Conservation (phyloP, 1,140 invertebrate genomes). For the Acyrthosiphon pisum region DNA sequence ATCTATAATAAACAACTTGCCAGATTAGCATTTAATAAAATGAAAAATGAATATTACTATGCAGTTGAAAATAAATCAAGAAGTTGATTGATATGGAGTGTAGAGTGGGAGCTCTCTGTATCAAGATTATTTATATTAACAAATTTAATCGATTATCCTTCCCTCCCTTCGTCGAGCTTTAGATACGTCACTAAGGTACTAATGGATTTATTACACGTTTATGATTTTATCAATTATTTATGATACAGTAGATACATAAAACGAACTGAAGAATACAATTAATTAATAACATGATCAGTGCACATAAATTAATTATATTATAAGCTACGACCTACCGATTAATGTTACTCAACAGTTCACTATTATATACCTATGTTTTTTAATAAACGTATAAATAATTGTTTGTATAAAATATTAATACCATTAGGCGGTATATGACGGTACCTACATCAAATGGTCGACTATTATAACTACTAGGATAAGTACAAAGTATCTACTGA, state of each 20-base stretch:
- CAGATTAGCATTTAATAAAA: neutral
- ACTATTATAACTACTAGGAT: no score
- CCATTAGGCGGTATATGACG: no score
- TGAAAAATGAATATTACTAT: neutral
- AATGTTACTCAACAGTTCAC: neutral
- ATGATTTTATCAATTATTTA: neutral
- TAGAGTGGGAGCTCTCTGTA: neutral
- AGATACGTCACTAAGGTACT: neutral
- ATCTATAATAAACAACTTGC: neutral
- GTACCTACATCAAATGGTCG: no score
- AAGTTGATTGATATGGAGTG: neutral
- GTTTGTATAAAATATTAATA: neutral
- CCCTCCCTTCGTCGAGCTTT: neutral
- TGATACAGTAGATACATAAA: no score
- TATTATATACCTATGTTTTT: neutral
- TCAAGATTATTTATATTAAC: neutral
- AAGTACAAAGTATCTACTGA: no score
- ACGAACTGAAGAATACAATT: no score
- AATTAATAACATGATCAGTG: no score
- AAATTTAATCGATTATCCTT: neutral
- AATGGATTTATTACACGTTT: neutral
- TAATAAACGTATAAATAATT: neutral
- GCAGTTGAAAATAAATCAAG: neutral
- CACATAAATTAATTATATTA: no score
- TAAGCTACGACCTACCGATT: no score